Evolutionary conservation across 2,888 invertebrate genomes (phyloP).

Genomic region (Cheilosia variabilis): DNA sequence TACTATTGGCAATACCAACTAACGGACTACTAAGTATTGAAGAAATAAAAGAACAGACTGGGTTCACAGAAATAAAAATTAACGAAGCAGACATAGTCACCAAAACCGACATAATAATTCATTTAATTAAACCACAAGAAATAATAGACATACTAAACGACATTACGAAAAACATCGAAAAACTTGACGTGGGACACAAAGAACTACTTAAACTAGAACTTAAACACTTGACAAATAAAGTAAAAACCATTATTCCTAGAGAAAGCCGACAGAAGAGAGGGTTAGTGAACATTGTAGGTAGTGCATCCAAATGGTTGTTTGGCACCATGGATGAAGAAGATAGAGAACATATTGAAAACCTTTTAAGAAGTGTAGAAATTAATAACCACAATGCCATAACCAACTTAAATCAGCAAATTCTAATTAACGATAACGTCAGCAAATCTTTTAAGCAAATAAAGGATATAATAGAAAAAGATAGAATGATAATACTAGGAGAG

Average conservation of each 20-base stretch:
- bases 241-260: conserved; percentile 6
- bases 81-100: too few species aligned
- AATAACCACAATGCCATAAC: conserved; percentile 28
- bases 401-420: background rate
- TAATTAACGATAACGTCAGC: conserved; percentile 31
- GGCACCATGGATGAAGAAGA: conserved; percentile 16
- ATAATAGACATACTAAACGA: too few species aligned
- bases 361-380: conserved; percentile 16
- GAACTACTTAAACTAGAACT: conserved; percentile 12
- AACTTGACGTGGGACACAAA: conserved; percentile 2
- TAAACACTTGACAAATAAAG: conserved; percentile 9
- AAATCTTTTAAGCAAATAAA: too few species aligned
- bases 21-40: too few species aligned
- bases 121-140: background rate
- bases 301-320: conserved; percentile 20
- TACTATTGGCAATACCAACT: too few species aligned
- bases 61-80: too few species aligned
- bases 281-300: too few species aligned
- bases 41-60: too few species aligned
- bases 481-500: background rate
- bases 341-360: conserved; percentile 17
- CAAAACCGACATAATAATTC: background rate
- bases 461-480: too few species aligned
- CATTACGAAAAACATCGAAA: conserved; percentile 1
- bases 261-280: too few species aligned